A percentile compares a stretch with the other conserved stretches of the same genome.
phyloP scores from a whole-genome alignment of 2,113 vertebrate genomes.

The Chaetodon auriga region DNA sequence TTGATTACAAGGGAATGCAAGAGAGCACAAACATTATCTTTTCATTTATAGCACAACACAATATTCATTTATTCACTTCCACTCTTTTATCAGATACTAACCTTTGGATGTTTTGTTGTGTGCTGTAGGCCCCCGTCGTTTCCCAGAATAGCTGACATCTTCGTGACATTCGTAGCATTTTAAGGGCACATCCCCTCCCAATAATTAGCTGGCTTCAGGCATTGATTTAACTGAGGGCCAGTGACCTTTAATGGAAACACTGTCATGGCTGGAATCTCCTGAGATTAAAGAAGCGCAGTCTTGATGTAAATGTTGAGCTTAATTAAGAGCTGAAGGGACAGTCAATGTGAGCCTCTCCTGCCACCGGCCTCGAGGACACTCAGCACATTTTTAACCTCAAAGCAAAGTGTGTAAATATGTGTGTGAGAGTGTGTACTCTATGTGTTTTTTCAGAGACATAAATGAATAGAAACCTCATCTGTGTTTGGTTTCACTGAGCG shows the following conservation, averaged over 20 bases:
- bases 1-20: too few species aligned
- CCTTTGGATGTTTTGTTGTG: not conserved
- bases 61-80: slow-evolving; percentile 17
- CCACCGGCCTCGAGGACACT: not conserved
- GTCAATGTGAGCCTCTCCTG: slow-evolving; percentile 11
- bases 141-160: slow-evolving; percentile 15
- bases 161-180: slow-evolving; percentile 23
- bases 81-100: not conserved
- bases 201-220: slow-evolving; percentile 34
- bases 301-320: slow-evolving; percentile 37
- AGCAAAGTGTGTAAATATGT: not conserved
- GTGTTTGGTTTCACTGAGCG: not conserved
- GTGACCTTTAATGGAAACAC: slow-evolving; percentile 50
- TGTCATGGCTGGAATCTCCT: slow-evolving; percentile 13
- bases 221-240: slow-evolving; percentile 36
- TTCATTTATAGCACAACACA: not conserved
- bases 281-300: slow-evolving; percentile 23
- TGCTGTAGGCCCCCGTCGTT: not conserved
- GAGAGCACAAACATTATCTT: not conserved
- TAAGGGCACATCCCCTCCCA: slow-evolving; percentile 27
- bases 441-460: not conserved
- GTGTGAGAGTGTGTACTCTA: too few species aligned
- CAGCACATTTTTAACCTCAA: slow-evolving; percentile 15
- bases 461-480: not conserved
- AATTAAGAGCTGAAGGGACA: slow-evolving; percentile 33